Evolutionary conservation across 2,888 invertebrate species (phyloP), one percentile per base, ranked within the genome.

Genomic region (Byasa hedistus): DNA sequence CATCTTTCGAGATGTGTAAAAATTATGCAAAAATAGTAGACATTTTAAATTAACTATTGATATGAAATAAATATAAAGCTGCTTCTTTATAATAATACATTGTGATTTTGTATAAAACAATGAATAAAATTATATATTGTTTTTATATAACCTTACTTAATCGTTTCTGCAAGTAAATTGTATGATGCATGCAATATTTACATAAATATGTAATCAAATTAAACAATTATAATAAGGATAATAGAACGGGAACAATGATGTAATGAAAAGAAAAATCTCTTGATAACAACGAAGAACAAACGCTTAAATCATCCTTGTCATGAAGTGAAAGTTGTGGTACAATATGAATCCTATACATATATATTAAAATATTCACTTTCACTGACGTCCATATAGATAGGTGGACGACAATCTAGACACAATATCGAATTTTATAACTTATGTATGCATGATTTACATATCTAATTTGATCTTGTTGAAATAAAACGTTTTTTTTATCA

Each of bases 281-380:
- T 52, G 19, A 21, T 32, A 10, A 21, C 23, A 55, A 55, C 39
- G 52, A 5, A 62, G 39, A 61, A 54, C 4, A 54, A 61, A 61
- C 21, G 22, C 44, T 58, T 19, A 59, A 55, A 59, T 56, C 21
- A 44, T 64, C 22, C 56, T 58, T 54, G 39, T 60, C 51, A 55
- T 17, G 32, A 56, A 63, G 63, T 51, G 67, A 67, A 67, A 67
- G 67, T 57, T 56, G 21, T 52, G 23, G 1, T 22, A 64, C 63
- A 64, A 52, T 67, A 67, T 67, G 56, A 51, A 60, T 67, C 63
- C 63, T 60, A 59, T 59, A n/a, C 27, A 52, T 54, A 67, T 23
- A 62, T 55, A 21, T 32, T 27, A 23, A 56, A 67, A 60, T 51
- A 67, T 64, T 63, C 63, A 67, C 67, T 67, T 67, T 67, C 67